Conservation (phyloP, 2,113 vertebrate species). For the Heterotis niloticus region DNA sequence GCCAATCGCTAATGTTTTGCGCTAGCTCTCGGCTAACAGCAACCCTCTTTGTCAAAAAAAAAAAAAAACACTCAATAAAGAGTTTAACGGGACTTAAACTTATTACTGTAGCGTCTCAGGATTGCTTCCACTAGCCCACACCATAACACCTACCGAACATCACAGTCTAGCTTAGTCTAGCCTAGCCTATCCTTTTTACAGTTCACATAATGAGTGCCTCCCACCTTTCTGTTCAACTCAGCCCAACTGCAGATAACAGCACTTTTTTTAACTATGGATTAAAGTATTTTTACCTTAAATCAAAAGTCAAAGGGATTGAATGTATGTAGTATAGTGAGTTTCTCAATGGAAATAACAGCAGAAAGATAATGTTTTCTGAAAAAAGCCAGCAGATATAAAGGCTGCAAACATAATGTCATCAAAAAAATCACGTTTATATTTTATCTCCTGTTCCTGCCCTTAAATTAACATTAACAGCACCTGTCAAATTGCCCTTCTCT, state of each 20-base stretch:
- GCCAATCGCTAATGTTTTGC: too few species aligned
- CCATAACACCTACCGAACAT: too few species aligned
- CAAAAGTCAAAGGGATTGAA: conserved; percentile 20
- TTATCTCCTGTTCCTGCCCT: conserved; percentile 14
- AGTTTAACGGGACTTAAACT: too few species aligned
- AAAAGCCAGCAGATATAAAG: conserved; percentile 9
- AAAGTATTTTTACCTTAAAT: conserved; percentile 15
- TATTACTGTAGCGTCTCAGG: too few species aligned
- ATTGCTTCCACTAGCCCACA: too few species aligned
- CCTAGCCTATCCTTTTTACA: too few species aligned
- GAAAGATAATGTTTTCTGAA: not conserved
- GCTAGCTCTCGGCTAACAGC: too few species aligned
- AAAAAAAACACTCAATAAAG: too few species aligned
- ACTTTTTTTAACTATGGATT: conserved; percentile 16
- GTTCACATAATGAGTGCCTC: conserved; percentile 7
- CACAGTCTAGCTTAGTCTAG: too few species aligned
- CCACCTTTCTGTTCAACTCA: conserved; percentile 2
- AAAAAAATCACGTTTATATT: conserved; percentile 7
- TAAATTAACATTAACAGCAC: conserved; percentile 20
- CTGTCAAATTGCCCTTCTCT: conserved; percentile 1
- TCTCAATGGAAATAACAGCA: conserved; percentile 14
- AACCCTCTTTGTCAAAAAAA: too few species aligned
- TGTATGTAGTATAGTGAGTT: conserved; percentile 15
- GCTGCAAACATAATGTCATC: not conserved
- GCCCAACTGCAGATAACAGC: conserved; percentile 20